These are phyloP conservation scores for Phymatocera aterrima DNA, from an alignment of 2,888 invertebrate species.

Conservation along the genomic window DNA sequence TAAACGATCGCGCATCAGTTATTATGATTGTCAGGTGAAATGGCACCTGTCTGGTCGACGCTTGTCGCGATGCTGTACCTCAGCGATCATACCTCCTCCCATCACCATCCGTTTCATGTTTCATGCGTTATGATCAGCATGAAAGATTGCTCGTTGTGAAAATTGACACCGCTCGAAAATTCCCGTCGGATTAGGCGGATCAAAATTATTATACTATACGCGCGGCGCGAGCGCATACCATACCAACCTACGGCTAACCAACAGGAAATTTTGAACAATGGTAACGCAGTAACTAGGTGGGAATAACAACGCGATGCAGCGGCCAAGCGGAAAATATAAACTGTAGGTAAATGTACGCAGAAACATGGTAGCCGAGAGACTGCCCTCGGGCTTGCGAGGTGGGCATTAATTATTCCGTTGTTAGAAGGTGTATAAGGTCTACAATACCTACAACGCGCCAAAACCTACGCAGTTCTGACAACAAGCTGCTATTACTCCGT, in stretches of 20 bases:
- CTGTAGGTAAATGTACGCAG: neutral
- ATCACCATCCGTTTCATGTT: constrained; percentile 18
- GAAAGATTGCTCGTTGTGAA: neutral
- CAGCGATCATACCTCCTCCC: constrained; percentile 32
- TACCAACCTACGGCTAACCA: neutral
- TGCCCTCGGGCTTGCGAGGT: neutral
- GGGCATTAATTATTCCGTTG: constrained; percentile 1
- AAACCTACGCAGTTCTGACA: constrained; percentile 10
- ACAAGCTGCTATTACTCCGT: constrained; percentile 48
- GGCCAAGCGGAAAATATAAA: neutral
- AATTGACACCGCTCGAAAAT: neutral
- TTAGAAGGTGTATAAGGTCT: neutral
- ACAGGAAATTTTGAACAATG: neutral
- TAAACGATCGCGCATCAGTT: constrained; percentile 31
- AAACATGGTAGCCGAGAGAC: neutral
- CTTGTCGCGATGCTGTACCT: constrained; percentile 23
- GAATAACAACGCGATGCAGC: neutral
- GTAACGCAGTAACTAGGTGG: neutral
- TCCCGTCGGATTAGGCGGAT: neutral
- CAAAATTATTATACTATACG: too few relatives aligned
- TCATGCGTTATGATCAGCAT: constrained; percentile 49
- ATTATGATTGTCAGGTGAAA: constrained; percentile 34
- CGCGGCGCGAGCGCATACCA: too few relatives aligned
- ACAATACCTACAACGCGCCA: neutral
- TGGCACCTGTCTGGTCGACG: constrained; percentile 11